Conservation (phyloP, 2,888 invertebrate genomes). For the Diloba caeruleocephala region DNA sequence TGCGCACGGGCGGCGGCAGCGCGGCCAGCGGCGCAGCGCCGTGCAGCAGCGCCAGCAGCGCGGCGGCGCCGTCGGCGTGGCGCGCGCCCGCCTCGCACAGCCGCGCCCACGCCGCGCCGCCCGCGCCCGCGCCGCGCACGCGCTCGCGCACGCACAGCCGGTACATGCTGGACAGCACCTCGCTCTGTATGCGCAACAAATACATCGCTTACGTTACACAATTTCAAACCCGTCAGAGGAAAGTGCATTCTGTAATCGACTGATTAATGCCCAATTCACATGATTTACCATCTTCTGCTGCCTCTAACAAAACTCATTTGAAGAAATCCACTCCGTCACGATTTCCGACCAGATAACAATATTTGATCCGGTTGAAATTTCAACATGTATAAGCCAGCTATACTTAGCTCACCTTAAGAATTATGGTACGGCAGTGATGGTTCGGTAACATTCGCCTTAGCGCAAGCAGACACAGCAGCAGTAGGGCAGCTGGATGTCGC, state of each 20-base stretch:
- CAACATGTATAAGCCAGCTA: no score
- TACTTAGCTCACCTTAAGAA: constrained; percentile 89
- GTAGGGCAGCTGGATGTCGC: constrained; percentile 51
- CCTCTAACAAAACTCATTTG: no score
- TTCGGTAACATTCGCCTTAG: constrained; percentile 86
- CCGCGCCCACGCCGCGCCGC: constrained; percentile 57
- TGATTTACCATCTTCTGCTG: no score
- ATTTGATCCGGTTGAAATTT: no score
- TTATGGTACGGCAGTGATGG: constrained; percentile 90
- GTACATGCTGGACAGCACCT: constrained; percentile 64
- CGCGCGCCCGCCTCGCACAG: constrained; percentile 57
- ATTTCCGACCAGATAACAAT: no score
- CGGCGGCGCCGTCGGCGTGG: constrained; percentile 55
- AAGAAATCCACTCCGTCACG: no score
- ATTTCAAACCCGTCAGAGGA: no score
- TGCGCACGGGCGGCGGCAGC: constrained; percentile 59
- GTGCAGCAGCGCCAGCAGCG: constrained; percentile 59
- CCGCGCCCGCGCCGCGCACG: constrained; percentile 41
- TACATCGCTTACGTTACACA: not conserved
- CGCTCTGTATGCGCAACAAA: constrained; percentile 61
- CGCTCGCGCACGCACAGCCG: constrained; percentile 63
- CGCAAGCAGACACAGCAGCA: constrained; percentile 67
- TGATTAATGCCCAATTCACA: no score
- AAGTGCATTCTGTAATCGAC: no score
- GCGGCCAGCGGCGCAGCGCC: constrained; percentile 52